Evolutionary conservation across 53 echinoderm and acorn worm species (phyloP).

Genomic region (Paelopatides confundens): DNA sequence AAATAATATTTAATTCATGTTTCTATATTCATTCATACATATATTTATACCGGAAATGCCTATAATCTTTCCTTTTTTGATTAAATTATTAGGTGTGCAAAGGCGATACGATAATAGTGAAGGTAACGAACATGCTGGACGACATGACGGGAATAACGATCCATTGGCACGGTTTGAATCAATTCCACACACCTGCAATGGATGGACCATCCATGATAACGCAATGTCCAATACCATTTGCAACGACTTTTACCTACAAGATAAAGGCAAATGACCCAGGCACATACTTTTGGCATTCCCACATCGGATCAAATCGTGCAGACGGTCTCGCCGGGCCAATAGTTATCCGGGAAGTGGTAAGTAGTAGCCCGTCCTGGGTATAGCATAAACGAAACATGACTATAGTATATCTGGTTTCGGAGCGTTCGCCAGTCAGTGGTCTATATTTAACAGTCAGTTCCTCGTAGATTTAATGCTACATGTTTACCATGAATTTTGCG

Average conservation of each 20-base stretch:
- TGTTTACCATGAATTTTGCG: too few relatives aligned
- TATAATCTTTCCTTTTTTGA: neutral
- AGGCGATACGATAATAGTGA: conserved; percentile 45
- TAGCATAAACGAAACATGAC: too few relatives aligned
- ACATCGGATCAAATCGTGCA: conserved; percentile 38
- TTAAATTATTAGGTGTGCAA: conserved; percentile 48
- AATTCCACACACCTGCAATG: conserved; percentile 45
- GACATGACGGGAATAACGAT: conserved; percentile 28
- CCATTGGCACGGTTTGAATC: conserved; percentile 55
- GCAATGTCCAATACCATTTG: conserved; percentile 56
- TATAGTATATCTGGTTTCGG: too few relatives aligned
- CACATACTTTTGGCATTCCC: conserved; percentile 57
- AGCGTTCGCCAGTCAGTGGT: too few relatives aligned
- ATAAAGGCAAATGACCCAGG: neutral
- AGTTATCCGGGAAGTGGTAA: conserved; percentile 31
- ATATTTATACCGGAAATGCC: too few relatives aligned
- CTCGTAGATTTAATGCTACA: too few relatives aligned
- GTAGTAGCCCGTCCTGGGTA: too few relatives aligned
- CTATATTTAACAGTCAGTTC: too few relatives aligned
- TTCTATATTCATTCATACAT: too few relatives aligned
- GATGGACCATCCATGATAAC: conserved; percentile 55
- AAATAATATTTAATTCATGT: too few relatives aligned
- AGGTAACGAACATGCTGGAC: conserved; percentile 25
- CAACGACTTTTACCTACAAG: conserved; percentile 32
- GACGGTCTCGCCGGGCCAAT: conserved; percentile 56